Evolutionary conservation across 2,888 invertebrate genomes (phyloP), one percentile per base, ranked within the genome.

Genomic region (Colostygia pectinataria): DNA sequence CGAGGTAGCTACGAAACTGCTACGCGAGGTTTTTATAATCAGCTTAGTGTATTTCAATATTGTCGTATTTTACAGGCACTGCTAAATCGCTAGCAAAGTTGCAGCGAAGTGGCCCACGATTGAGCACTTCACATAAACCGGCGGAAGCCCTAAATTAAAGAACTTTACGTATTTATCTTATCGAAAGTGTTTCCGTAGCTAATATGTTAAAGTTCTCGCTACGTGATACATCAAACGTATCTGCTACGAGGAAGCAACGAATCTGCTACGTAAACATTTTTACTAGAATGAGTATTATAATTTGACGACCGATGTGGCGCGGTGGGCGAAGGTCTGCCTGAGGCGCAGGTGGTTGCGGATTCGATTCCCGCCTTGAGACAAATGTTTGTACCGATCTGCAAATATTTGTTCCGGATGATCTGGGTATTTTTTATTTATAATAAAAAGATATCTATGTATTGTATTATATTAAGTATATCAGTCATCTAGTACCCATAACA

Each of bases 141-240:
- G 32, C 44, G 27, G 31, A 31, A 51, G 50, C 51, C 44, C 58
- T 54, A 68, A 67, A 69, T 66, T 62, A 67, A 68, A 61, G 62
- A 70, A 72, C 60, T 67, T 71, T 61, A 34, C 43, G 55, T 61
- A 53, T 67, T 60, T 62, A 61, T 65, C 57, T 60, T 61, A 66
- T 63, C 55, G 55, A 44, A 49, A 53, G 52, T 65, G 55, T 51
- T 69, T 60, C 32, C 41, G 44, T 59, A 61, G 57, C 57, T 53
- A 48, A 63, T 59, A 45, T 40, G 45, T 48, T 53, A 60, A 61
- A 52, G 41, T 50, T n/a, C 36, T 43, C 36, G 12, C 58, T 63
- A 64, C 62, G 57, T 55, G 59, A 57, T 61, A 65, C 63, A 15
- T 33, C 20, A 27, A 28, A 53, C 15, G 61, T 47, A 32, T 9